Percentiles rank a stretch among this genome's conserved stretches.
Evolutionary conservation across 1,140 invertebrate species (phyloP).

Genomic region (Trachymyrmex septentrionalis): DNA sequence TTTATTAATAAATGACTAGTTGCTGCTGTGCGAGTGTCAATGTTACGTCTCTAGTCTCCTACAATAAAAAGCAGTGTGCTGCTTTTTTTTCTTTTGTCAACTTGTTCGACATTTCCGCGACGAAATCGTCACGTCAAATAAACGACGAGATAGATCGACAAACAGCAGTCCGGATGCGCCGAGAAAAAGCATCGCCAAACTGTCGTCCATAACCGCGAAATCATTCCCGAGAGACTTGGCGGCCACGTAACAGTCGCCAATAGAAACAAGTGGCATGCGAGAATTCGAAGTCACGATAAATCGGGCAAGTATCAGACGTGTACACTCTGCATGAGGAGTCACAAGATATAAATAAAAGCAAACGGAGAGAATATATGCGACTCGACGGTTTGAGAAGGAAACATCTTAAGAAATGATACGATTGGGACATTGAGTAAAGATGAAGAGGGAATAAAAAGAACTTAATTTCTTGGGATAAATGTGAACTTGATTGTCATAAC

Average conservation of each 20-base stretch:
- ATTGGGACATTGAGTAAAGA: background rate
- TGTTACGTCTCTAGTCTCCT: background rate
- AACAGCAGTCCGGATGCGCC: background rate
- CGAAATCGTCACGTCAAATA: conserved; percentile 8
- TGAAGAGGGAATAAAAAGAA: background rate
- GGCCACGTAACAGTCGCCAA: background rate
- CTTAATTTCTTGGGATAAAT: background rate
- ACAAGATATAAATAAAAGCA: conserved; percentile 60
- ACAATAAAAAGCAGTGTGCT: background rate
- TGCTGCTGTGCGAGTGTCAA: background rate
- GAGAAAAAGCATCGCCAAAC: conserved; percentile 65
- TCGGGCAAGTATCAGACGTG: conserved; percentile 16
- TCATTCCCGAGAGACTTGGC: conserved; percentile 62
- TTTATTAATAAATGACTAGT: conserved; percentile 9
- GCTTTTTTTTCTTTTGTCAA: conserved; percentile 20
- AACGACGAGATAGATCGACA: conserved; percentile 9
- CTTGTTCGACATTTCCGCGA: conserved; percentile 20
- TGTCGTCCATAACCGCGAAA: conserved; percentile 47
- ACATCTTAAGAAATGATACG: background rate
- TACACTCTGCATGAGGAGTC: background rate
- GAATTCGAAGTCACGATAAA: conserved; percentile 52
- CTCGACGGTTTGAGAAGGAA: background rate
- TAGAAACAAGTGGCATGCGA: conserved; percentile 57
- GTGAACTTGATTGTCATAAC: background rate
- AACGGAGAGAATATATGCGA: background rate